Base-by-base conservation (phyloP, 2,888 invertebrate species). In the Apamea crenata region DNA sequence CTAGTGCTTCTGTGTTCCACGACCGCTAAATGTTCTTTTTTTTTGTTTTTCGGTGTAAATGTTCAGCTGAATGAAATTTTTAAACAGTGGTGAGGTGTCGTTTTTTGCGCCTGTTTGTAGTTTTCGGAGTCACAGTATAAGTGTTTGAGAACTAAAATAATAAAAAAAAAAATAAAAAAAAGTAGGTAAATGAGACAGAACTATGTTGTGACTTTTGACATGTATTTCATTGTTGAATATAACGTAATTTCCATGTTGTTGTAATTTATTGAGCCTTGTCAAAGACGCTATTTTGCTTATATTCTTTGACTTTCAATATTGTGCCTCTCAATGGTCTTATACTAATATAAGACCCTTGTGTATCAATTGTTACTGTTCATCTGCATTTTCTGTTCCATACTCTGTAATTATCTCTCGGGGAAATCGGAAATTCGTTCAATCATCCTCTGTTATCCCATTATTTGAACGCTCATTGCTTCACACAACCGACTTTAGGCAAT, bases 401-500 rank as follows among this genome's bases (percentile, higher is more conserved):
- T 80, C n/a, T 18, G 16, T 82, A 69, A 69, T 83, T 56, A 65
- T 73, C 40, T 40, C 59, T 66, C 25, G 25, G 14, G 18, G 29
- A 29, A 69, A 53, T 18, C 36, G 61, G 61, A 84, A 61, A 71
- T 67, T 71, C 25, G 50, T 25, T 40, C 47, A 40, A 84, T 50
- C 80, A 63, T 61, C 32, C 29, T 29, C 53, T 74, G 40, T 80
- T 74, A 83, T 69, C 65, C 78, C 29, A 76, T 83, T 75, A 63
- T 47, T 44, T 67, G 63, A 86, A 76, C 61, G 56, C 47, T 63
- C 59, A 80, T 65, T 70, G 73, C 80, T 66, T 65, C 29, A 75
- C 65, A 76, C 63, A 83, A 69, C 75, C 50, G 70, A 67, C 66
- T 66, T 73, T 65, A 70, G 61, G 80, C 67, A 83, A 80, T 86